Percentiles rank a stretch among this genome's conserved stretches.
Conservation (phyloP, 2,797 vertebrate species). For the Orestias chungarensis region DNA sequence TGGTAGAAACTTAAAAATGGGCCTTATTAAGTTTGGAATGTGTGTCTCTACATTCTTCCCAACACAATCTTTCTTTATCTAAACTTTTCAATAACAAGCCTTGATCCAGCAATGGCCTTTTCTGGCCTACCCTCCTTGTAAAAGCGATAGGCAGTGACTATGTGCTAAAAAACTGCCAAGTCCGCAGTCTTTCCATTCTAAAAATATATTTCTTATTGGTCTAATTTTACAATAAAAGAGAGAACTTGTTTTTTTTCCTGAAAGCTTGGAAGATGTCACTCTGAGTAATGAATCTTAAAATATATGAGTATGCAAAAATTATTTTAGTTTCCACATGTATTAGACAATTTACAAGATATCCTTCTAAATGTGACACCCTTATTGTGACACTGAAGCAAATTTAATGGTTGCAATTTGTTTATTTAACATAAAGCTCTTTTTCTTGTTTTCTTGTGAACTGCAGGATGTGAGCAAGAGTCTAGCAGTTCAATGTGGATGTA, state of each 20-base stretch:
- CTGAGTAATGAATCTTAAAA: not conserved
- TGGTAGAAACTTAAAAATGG: not conserved
- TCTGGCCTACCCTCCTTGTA: not conserved
- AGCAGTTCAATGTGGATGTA: slow-evolving; percentile 76
- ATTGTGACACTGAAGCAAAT: too few relatives aligned
- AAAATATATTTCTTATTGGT: too few relatives aligned
- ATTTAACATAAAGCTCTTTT: not conserved
- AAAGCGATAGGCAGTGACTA: not conserved
- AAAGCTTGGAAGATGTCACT: not conserved
- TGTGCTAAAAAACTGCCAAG: not conserved
- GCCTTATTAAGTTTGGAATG: not conserved
- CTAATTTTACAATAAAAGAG: too few relatives aligned
- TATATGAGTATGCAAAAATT: not conserved
- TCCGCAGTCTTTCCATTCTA: not conserved
- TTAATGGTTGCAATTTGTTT: not conserved
- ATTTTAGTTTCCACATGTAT: not conserved
- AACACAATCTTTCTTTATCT: not conserved
- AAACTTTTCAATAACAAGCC: not conserved
- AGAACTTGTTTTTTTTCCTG: too few relatives aligned
- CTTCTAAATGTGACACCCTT: too few relatives aligned
- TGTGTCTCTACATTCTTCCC: not conserved
- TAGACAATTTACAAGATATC: not conserved
- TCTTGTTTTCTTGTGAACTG: not conserved
- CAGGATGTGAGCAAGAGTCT: slow-evolving; percentile 75
- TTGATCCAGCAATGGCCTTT: not conserved